Conservation (phyloP, 2,888 invertebrate genomes). For the Drosophila kuntzei region DNA sequence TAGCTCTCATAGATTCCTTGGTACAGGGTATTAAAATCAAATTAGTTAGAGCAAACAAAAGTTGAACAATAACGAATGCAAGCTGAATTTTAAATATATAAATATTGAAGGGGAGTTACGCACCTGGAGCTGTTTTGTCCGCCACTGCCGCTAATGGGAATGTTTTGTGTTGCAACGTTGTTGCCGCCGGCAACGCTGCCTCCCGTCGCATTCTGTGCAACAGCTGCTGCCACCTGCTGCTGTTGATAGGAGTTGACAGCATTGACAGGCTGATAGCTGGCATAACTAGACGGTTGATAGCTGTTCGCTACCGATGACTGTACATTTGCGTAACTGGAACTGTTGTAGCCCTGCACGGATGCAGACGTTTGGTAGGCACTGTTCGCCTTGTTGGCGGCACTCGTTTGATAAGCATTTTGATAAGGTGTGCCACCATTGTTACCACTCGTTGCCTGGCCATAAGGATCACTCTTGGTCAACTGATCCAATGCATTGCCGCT, state of each 20-base stretch:
- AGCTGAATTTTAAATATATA: constrained; percentile 2
- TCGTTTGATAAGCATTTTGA: constrained; percentile 84
- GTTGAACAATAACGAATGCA: constrained; percentile 23
- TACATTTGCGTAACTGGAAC: constrained; percentile 84
- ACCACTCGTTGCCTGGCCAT: constrained; percentile 82
- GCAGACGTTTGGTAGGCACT: constrained; percentile 83
- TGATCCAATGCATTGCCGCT: constrained; percentile 83
- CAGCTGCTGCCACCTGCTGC: constrained; percentile 71
- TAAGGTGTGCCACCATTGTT: constrained; percentile 72
- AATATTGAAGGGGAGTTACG: neutral
- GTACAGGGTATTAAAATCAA: constrained; percentile 1
- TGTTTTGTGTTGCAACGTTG: constrained; percentile 84
- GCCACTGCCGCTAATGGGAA: constrained; percentile 84
- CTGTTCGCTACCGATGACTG: constrained; percentile 84
- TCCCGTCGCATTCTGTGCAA: constrained; percentile 76
- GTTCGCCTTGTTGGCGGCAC: constrained; percentile 80
- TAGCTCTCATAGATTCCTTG: neutral
- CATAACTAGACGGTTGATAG: constrained; percentile 85
- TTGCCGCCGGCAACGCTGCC: constrained; percentile 73
- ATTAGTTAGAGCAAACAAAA: constrained; percentile 23
- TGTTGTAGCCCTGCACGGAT: constrained; percentile 83
- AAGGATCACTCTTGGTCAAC: constrained; percentile 84
- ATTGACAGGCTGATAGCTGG: constrained; percentile 84
- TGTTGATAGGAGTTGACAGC: constrained; percentile 85
- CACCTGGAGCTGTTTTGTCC: constrained; percentile 84